phyloP scores from a whole-genome alignment of 2,888 invertebrate genomes.

The Caenorhabditis parvicauda region DNA sequence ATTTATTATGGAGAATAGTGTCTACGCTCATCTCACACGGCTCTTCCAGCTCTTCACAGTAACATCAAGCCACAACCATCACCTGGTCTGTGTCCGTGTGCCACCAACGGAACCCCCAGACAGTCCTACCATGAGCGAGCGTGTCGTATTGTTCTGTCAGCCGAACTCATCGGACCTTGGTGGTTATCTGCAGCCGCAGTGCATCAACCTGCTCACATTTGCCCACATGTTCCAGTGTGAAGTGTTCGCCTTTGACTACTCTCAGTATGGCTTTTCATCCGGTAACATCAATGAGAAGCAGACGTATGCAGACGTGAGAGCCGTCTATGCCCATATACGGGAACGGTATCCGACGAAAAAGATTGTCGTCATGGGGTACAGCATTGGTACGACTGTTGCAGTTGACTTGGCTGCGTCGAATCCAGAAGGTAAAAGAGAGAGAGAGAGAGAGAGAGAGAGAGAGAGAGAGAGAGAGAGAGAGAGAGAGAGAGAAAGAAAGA shows the following conservation, averaged over 20 bases:
- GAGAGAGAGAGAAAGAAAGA: too few species aligned
- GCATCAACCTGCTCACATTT: slow-evolving; percentile 23
- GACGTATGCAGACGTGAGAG: slow-evolving; percentile 43
- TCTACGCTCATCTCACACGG: too few species aligned
- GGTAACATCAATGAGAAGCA: slow-evolving; percentile 24
- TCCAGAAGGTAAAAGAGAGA: slow-evolving; percentile 4
- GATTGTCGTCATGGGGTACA: slow-evolving; percentile 52
- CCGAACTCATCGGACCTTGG: slow-evolving; percentile 54
- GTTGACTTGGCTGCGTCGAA: background rate
- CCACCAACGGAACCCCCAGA: slow-evolving; percentile 4
- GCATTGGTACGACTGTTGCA: slow-evolving; percentile 51
- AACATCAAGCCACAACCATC: slow-evolving; percentile 15
- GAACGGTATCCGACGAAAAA: slow-evolving; percentile 30
- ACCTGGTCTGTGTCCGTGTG: slow-evolving; percentile 26
- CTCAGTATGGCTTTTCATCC: slow-evolving; percentile 48
- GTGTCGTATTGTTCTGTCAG: slow-evolving; percentile 46
- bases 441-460: slow-evolving; percentile 4
- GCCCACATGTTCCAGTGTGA: slow-evolving; percentile 36
- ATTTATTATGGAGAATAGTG: too few species aligned
- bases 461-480: background rate
- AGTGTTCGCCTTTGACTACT: slow-evolving; percentile 50
- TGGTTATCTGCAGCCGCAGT: slow-evolving; percentile 33
- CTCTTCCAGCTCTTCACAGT: slow-evolving; percentile 11
- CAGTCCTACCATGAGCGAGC: slow-evolving; percentile 8
- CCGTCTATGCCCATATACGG: slow-evolving; percentile 43